Conservation (phyloP, 1,140 invertebrate genomes). For the Tetramorium simillimum region DNA sequence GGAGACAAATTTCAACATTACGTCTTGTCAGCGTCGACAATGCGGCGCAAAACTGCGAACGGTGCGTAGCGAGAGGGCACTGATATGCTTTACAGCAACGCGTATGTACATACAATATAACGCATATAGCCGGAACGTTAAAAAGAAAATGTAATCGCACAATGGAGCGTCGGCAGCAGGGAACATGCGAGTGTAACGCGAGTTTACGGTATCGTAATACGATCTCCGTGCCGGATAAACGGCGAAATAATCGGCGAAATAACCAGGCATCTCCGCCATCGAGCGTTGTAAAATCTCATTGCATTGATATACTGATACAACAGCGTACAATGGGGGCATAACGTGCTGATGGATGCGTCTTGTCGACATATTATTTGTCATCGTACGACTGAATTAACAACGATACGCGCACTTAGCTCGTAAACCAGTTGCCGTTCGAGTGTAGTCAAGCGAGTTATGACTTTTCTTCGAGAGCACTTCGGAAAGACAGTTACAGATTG, state of each 20-base stretch:
- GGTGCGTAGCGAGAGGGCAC: not conserved
- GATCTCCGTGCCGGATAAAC: slow-evolving; percentile 30
- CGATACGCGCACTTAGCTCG: not conserved
- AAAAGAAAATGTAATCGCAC: slow-evolving; percentile 4
- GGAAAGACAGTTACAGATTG: not conserved
- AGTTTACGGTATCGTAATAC: slow-evolving; percentile 47
- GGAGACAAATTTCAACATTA: slow-evolving; percentile 13
- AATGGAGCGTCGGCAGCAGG: not conserved
- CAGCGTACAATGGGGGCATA: slow-evolving; percentile 42
- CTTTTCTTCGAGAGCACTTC: not conserved
- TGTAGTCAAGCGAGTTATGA: not conserved
- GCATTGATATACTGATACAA: slow-evolving; percentile 32
- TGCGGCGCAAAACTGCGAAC: not conserved
- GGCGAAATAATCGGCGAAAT: slow-evolving; percentile 39
- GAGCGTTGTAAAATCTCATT: not conserved
- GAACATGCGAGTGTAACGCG: not conserved
- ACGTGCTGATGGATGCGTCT: slow-evolving; percentile 48
- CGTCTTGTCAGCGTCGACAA: slow-evolving; percentile 33
- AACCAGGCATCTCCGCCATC: not conserved
- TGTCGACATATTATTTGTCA: slow-evolving; percentile 66
- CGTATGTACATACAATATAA: not conserved
- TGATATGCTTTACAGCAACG: not conserved
- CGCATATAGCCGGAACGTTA: not conserved
- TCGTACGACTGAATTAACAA: slow-evolving; percentile 32
- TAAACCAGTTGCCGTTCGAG: slow-evolving; percentile 32